These are phyloP conservation scores for Aselliscus stoliczkanus DNA, from an alignment of 2,797 vertebrate species.

Conservation along the genomic window DNA sequence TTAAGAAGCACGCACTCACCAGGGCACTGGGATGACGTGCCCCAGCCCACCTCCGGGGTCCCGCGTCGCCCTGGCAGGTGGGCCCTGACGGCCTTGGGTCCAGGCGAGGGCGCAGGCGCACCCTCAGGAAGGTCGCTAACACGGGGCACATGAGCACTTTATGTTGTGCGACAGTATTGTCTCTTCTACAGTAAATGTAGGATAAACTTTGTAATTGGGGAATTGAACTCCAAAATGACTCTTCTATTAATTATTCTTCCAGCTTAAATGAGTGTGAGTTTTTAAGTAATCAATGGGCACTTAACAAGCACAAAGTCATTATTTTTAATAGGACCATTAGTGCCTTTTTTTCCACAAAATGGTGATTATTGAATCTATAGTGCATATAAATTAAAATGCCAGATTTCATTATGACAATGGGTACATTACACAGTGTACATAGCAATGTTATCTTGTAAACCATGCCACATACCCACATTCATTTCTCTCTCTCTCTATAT, in stretches of 20 bases:
- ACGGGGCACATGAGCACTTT: background rate
- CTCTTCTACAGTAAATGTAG: constrained; percentile 15
- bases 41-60: too few species aligned
- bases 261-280: constrained; percentile 27
- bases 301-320: constrained; percentile 51
- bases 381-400: constrained; percentile 47
- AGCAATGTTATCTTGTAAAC: background rate
- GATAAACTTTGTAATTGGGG: constrained; percentile 46
- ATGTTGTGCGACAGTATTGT: background rate
- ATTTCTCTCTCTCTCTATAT: background rate
- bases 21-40: too few species aligned
- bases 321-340: constrained; percentile 60
- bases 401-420: constrained; percentile 39
- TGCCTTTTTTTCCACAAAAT: constrained; percentile 51
- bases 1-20: background rate
- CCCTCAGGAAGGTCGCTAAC: background rate
- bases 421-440: background rate
- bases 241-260: constrained; percentile 53
- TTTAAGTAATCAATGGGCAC: constrained; percentile 55
- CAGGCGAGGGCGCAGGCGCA: accelerated
- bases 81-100: background rate
- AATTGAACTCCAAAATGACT: constrained; percentile 55
- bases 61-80: background rate
- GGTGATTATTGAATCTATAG: constrained; percentile 23
- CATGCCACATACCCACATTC: background rate